phyloP scores from a whole-genome alignment of 1,140 invertebrate species.

The Periplaneta americana region DNA sequence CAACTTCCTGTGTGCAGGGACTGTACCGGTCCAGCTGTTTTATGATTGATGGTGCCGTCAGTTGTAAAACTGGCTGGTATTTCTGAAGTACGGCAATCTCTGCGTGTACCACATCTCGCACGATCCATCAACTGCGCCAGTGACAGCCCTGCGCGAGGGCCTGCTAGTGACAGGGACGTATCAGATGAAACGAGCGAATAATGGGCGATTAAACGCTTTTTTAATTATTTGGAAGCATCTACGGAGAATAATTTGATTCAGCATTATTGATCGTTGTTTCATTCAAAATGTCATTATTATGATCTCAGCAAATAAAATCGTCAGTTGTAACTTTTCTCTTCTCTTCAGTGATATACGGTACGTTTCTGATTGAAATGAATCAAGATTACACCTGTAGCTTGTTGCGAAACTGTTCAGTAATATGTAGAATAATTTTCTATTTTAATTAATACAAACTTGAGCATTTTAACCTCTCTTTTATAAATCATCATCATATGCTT shows the following conservation, averaged over 20 bases:
- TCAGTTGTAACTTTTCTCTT: background rate
- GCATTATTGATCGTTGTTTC: background rate
- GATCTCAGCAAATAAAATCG: no score
- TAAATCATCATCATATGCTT: no score
- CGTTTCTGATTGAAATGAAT: no score
- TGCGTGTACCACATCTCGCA: background rate
- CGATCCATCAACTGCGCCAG: background rate
- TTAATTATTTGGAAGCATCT: background rate
- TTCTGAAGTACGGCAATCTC: background rate
- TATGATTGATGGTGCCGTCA: background rate
- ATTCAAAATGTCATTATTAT: background rate
- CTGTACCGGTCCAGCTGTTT: background rate
- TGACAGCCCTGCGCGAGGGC: no score
- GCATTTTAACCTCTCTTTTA: no score
- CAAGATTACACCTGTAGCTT: no score
- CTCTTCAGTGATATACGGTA: no score
- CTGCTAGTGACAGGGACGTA: background rate
- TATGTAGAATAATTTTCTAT: no score
- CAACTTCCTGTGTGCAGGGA: background rate
- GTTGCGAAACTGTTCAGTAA: no score
- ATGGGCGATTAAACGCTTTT: background rate
- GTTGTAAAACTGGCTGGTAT: background rate
- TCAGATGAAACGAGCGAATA: no score
- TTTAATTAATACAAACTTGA: no score
- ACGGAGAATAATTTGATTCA: background rate